These are phyloP conservation scores for Chamaea fasciata DNA, from an alignment of 2,113 vertebrate genomes.

Conservation along the genomic window DNA sequence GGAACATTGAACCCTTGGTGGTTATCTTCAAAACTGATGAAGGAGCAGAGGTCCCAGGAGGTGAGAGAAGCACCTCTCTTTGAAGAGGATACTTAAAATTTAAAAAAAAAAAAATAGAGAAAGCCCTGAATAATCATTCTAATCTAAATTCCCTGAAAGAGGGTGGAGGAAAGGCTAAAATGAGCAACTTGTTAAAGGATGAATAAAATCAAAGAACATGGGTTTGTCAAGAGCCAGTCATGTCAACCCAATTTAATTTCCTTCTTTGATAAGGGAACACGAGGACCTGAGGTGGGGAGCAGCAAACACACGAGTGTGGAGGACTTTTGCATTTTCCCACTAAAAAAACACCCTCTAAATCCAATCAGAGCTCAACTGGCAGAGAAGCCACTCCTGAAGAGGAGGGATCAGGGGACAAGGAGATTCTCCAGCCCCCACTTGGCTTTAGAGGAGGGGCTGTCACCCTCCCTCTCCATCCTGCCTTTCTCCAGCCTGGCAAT, in stretches of 20 bases:
- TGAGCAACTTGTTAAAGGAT: slow-evolving; percentile 15
- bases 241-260: neutral
- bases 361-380: neutral
- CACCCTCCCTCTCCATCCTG: neutral
- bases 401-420: neutral
- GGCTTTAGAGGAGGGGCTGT: neutral
- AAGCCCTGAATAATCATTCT: neutral
- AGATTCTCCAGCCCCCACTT: neutral
- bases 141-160: slow-evolving; percentile 18
- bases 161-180: slow-evolving; percentile 10
- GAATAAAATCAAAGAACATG: slow-evolving; percentile 25
- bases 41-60: neutral
- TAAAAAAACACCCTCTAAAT: neutral
- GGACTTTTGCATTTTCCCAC: neutral
- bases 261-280: neutral
- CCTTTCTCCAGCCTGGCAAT: neutral
- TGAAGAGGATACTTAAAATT: neutral
- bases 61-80: slow-evolving; percentile 6
- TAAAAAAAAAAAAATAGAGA: neutral
- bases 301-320: neutral
- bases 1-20: neutral
- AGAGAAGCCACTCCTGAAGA: neutral
- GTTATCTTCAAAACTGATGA: neutral
- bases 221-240: neutral
- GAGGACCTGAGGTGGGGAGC: neutral